Evolutionary conservation across 2,888 invertebrate genomes (phyloP), one percentile per base, ranked within the genome.

Genomic region (Xestobium rufovillosum): DNA sequence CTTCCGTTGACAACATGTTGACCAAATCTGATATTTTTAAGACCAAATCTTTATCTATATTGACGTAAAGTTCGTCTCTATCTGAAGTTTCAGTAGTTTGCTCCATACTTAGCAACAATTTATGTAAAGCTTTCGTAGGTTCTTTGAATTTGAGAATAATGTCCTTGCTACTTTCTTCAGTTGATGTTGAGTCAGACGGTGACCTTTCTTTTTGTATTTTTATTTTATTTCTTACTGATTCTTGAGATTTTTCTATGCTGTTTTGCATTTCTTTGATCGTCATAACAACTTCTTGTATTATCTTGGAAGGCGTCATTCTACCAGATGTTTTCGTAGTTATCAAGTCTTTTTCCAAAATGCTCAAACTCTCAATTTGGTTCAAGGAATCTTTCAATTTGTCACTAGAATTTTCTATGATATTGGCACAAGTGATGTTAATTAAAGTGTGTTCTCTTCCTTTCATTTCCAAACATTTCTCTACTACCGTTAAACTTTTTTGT

Each of bases 391-490:
- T 69, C 44, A 81, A 62, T 43, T 75, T 69, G 29, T 66, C 61
- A 2, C 75, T 72, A 38, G 76, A 72, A 14, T 68, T 73, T 49
- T 78, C 75, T 37, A 82, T 66, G 40, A 81, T 73, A 48, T 76
- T 76, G 9, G 75, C 71, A 56, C 81, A 80, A 0, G 81, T 80
- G 53, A 75, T 72, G 53, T 80, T 79, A 1, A 81, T 78, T 4
- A 82, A 61, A 0, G 81, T 80, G 36, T 74, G 76, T 8, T 74
- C 78, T 23, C 74, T 75, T 47, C 75, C 76, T 58, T 79, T 78
- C 46, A 79, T 71, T 50, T 77, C 78, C 23, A 79, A 72, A 52
- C 82, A 80, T 56, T 78, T 78, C 57, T 81, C 76, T 23, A 82
- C 72, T 2, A 79, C 73, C 11, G 75, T 73, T 3, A 84, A 56